These are phyloP conservation scores for Callithrix jacchus DNA, from an alignment of 2,113 vertebrate species.

Conservation along the genomic window DNA sequence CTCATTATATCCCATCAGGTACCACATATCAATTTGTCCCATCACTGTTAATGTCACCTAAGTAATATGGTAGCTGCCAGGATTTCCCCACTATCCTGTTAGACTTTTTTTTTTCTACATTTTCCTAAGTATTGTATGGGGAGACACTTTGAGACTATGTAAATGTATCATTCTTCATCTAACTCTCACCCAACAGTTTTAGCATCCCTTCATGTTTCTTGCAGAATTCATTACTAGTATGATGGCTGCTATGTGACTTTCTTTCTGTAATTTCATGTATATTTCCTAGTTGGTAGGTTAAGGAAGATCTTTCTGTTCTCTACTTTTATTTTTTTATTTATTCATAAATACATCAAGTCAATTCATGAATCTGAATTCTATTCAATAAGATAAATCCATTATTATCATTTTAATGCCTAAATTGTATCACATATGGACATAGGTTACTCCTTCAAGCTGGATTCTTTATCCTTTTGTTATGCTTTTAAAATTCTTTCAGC, in stretches of 20 bases:
- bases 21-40: not conserved
- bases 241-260: not conserved
- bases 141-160: not conserved
- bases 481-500: not conserved
- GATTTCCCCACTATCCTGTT: not conserved
- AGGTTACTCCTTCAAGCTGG: not conserved
- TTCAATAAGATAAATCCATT: not conserved
- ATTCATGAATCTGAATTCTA: not conserved
- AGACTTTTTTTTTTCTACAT: not conserved
- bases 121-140: not conserved
- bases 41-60: not conserved
- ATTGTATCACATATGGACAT: not conserved
- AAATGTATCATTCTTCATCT: not conserved
- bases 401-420: not conserved
- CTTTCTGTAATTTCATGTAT: not conserved
- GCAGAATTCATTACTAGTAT: not conserved
- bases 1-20: not conserved
- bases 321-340: not conserved
- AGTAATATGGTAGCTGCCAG: not conserved
- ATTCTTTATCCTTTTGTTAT: not conserved
- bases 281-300: not conserved
- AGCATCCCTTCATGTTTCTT: not conserved
- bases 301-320: not conserved
- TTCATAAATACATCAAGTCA: not conserved
- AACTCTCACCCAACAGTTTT: not conserved